Conservation (phyloP, 2,113 vertebrate genomes). For the Rattus norvegicus region GRCr8 NC_086023.1:130413001-130413500, state of each 20-base stretch:
- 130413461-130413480: neutral
- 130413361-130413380: constrained; percentile 2
- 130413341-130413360: constrained; percentile 4
- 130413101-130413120: neutral
- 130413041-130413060: neutral
- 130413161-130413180: neutral
- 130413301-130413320: neutral
- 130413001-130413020: constrained; percentile 52
- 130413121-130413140: neutral
- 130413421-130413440: constrained; percentile 18
- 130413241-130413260: neutral
- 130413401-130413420: neutral
- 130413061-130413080: neutral
- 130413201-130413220: no score
- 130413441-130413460: neutral
- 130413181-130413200: neutral
- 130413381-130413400: neutral
- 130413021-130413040: constrained; percentile 23
- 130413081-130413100: neutral
- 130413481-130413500: neutral
- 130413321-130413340: constrained; percentile 14
- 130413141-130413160: neutral
- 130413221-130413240: neutral
- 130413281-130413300: neutral
- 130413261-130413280: neutral